Evolutionary conservation across 2,888 invertebrate species (phyloP), one percentile per base, ranked within the genome.

Genomic region (Heteromurus nitidus): DNA sequence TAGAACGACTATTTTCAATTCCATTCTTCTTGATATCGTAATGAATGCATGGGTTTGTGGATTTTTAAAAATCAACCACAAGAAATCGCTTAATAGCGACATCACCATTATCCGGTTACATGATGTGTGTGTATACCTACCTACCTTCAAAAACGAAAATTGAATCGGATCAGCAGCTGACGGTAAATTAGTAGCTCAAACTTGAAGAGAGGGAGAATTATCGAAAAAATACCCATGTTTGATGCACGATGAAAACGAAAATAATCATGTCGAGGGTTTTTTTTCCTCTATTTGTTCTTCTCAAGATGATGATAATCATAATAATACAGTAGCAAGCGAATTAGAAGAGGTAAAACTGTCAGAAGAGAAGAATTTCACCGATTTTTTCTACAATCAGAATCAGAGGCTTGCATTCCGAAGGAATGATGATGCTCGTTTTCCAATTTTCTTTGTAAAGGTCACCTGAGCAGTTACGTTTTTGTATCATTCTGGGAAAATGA

Each of bases 11-110:
- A 47, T 55, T 55, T 55, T 55, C 26, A 65, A 65, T 36, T 47
- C 16, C 3, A 11, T 47, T 3, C 13, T 28, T 36, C 3, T 47
- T 16, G n/a, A 16, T n/a, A n/a, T 22, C 16, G 16, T 18, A 65
- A 50, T 50, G 68, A 55, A 68, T 68, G 28, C 13, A n/a, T 68
- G 22, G 44, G 68, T 20, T 68, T 13, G 26, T 68, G 68, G 28
- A 68, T 68, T 47, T 62, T 31, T 28, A 65, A 47, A 47, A 47
- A 64, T 47, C 13, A 30, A 68, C 68, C 68, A 30, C 68, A 68
- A 68, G 55, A 50, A 68, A 68, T 50, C 68, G 47, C 50, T 68
- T 68, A 24, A 42, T 65, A 65, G 42, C 65, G 24, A 42, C 30
- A 42, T 65, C 26, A 26, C 47, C 68, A 68, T 68, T 47, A 62